Evolutionary conservation across 2,797 vertebrate species (phyloP).

Genomic region (Melanotaenia boesemani): DNA sequence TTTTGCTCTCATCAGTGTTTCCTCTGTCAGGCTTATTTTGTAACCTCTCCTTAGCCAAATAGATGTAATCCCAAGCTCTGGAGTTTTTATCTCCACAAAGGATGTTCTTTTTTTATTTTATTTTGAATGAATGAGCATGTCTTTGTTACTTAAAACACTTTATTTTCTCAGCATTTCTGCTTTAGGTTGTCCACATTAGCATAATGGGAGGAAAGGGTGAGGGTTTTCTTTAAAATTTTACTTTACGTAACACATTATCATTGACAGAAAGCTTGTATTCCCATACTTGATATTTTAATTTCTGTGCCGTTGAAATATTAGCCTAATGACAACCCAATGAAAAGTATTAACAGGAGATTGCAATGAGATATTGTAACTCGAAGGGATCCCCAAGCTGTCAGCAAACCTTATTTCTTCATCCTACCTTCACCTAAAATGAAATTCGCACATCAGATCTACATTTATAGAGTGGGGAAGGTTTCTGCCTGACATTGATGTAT

Average conservation of each 20-base stretch:
- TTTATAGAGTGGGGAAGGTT: not conserved
- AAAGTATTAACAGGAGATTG: not conserved
- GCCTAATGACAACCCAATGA: not conserved
- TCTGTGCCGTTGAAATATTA: not conserved
- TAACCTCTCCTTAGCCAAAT: conserved; percentile 32
- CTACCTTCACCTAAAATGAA: not conserved
- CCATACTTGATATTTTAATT: no score
- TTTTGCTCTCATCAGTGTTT: conserved; percentile 5
- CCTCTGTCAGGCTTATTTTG: not conserved
- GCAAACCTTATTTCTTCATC: not conserved
- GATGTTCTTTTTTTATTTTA: not conserved
- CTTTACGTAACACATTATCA: not conserved
- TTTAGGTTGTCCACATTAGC: not conserved
- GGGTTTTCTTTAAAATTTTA: not conserved
- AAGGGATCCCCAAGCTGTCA: not conserved
- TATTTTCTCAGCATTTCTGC: conserved; percentile 7
- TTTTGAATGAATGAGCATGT: conserved; percentile 12
- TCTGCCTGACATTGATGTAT: not conserved
- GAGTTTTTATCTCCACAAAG: not conserved
- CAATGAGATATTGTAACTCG: not conserved
- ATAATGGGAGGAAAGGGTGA: not conserved
- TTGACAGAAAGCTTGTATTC: not conserved
- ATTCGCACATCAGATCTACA: not conserved
- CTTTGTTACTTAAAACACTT: not conserved
- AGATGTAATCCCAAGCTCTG: conserved; percentile 27